These are phyloP conservation scores for Oryctes rhinoceros DNA, from an alignment of 1,140 invertebrate genomes.

Conservation along the genomic window DNA sequence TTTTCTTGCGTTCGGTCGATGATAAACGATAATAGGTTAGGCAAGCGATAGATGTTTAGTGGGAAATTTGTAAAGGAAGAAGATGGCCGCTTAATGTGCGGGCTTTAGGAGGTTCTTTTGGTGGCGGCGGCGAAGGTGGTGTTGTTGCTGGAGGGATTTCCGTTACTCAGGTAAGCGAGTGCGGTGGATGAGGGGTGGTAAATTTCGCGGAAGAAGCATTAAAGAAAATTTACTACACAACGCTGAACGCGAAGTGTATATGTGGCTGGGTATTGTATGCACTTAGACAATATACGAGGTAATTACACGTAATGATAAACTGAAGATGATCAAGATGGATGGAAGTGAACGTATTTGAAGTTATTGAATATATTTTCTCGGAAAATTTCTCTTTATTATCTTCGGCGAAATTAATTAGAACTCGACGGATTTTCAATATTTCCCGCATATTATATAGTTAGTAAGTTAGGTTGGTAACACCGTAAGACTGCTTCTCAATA, in stretches of 20 bases:
- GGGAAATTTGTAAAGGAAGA: constrained; percentile 38
- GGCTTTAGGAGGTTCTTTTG: constrained; percentile 9
- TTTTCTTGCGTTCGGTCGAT: constrained; percentile 55
- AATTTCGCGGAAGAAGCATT: constrained; percentile 35
- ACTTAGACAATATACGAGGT: constrained; percentile 10
- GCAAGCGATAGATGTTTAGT: constrained; percentile 54
- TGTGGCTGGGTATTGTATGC: constrained; percentile 2
- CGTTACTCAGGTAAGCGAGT: constrained; percentile 22
- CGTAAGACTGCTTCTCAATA: no score
- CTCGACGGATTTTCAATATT: no score
- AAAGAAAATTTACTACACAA: constrained; percentile 26
- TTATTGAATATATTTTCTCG: no score
- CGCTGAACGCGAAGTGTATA: neutral
- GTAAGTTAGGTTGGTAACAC: no score
- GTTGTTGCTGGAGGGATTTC: neutral
- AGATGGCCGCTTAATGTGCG: neutral
- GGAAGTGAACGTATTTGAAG: no score
- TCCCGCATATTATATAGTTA: no score
- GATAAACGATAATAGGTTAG: constrained; percentile 59
- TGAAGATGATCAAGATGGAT: no score
- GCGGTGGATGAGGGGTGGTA: neutral
- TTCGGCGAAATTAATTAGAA: no score
- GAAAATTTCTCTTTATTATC: no score
- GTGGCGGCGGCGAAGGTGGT: neutral
- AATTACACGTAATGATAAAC: neutral